phyloP scores from a whole-genome alignment of 2,113 vertebrate species.

The Machaerirhynchus nigripectus region DNA sequence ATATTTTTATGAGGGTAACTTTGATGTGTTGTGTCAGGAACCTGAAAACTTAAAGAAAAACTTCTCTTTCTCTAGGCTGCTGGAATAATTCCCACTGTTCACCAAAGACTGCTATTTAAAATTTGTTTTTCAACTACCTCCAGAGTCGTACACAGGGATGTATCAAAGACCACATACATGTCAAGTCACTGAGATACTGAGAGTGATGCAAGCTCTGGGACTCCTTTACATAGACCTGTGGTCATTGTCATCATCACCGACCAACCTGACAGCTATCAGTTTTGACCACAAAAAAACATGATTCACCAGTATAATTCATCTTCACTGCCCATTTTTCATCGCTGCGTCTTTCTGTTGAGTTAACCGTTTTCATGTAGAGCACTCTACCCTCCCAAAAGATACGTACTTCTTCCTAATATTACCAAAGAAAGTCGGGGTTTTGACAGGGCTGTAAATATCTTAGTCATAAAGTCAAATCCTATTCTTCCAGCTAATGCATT shows the following conservation, averaged over 20 bases:
- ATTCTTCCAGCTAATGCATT: background rate
- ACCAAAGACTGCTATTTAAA: constrained; percentile 45
- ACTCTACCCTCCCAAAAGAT: constrained; percentile 24
- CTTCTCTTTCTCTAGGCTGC: background rate
- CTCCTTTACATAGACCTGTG: constrained; percentile 13
- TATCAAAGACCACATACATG: constrained; percentile 29
- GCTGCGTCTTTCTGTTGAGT: background rate
- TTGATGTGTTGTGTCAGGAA: background rate
- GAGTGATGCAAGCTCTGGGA: constrained; percentile 28
- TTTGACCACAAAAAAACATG: background rate
- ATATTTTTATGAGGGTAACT: background rate
- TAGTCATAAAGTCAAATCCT: constrained; percentile 47
- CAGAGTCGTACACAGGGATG: background rate
- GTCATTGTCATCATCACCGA: constrained; percentile 8
- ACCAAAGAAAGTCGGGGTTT: background rate
- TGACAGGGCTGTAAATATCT: constrained; percentile 56
- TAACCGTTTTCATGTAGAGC: constrained; percentile 28
- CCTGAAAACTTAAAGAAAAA: background rate
- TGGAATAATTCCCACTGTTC: constrained; percentile 16
- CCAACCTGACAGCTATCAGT: constrained; percentile 51
- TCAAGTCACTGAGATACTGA: constrained; percentile 11
- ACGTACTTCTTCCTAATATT: background rate
- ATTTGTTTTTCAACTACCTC: constrained; percentile 10
- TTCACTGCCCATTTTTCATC: constrained; percentile 25
- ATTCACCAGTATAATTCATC: background rate